Percentiles rank a stretch among this genome's conserved stretches.
These are phyloP conservation scores for Sinhomidia bicolor DNA, from an alignment of 2,888 invertebrate species.

Conservation along the genomic window DNA sequence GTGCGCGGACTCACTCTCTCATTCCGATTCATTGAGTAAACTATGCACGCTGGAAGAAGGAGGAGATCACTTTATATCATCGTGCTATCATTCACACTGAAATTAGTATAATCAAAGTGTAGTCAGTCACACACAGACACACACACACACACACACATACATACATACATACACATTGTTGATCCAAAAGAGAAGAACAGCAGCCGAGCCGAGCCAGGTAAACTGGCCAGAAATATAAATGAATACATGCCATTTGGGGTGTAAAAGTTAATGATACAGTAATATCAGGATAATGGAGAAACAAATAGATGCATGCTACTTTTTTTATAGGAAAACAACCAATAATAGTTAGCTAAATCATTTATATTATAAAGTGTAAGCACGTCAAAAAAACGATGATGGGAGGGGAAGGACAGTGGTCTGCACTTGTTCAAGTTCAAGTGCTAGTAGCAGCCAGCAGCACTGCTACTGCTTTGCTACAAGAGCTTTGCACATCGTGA, in stretches of 20 bases:
- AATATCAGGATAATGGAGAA: slow-evolving; percentile 46
- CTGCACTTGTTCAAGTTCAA: slow-evolving; percentile 11
- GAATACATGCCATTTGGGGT: slow-evolving; percentile 48
- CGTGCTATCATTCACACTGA: slow-evolving; percentile 42
- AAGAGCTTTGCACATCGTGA: background rate
- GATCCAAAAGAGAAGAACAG: background rate
- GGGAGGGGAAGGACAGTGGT: slow-evolving; percentile 64
- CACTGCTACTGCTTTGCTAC: background rate
- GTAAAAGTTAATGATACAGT: slow-evolving; percentile 51
- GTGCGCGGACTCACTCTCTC: background rate
- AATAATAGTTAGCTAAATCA: slow-evolving; percentile 60
- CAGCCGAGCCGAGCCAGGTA: too few species aligned
- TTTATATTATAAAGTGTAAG: slow-evolving; percentile 49
- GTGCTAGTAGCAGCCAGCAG: background rate
- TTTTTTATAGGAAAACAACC: slow-evolving; percentile 45
- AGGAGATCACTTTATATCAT: slow-evolving; percentile 3
- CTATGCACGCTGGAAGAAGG: background rate
- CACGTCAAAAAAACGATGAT: slow-evolving; percentile 44
- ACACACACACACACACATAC: background rate
- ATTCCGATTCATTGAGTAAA: background rate
- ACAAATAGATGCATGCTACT: slow-evolving; percentile 36
- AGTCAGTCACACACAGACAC: background rate
- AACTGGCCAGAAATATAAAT: background rate
- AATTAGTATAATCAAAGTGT: slow-evolving; percentile 56
- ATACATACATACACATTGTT: background rate